Evolutionary conservation across 1,140 invertebrate species (phyloP), one percentile per base, ranked within the genome.

Genomic region (Gonatopus flavifemur): DNA sequence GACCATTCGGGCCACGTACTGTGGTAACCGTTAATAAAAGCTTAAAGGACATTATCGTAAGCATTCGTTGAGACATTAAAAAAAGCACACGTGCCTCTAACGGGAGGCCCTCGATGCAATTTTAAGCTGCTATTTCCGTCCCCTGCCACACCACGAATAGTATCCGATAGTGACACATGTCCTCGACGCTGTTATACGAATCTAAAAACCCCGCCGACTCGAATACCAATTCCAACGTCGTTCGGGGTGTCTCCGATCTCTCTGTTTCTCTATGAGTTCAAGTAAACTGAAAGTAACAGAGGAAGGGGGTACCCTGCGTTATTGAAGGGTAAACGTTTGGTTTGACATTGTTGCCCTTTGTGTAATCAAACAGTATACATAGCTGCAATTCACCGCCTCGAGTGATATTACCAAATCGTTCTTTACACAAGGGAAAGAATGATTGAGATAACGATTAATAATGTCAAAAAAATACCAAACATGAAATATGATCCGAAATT

Each of bases 31-130:
- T 76, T 72, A 69, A 77, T 78, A 75, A 77, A 78, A 77, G 63
- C 75, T 78, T 78, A 67, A 77, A 69, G 67, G 59, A 65, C 69
- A 75, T 78, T 78, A 77, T 76, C 74, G 72, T 66, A 46, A 72
- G 63, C 58, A 72, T 77, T 67, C 65, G 63, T 52, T 39, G 64
- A 54, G 55, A 77, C 74, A 75, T 77, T 77, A 76, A 76, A 77
- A 69, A 70, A 70, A 74, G 65, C 74, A 51, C 74, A 77, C 75
- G 74, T 77, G 75, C 63, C 69, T 50, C 64, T 74, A 76, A 74
- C 73, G 68, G 66, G 60, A 54, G 52, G 44, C 45, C 48, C 41
- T 53, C 67, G 62, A 78, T 78, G 74, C 70, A 78, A 77, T 76
- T 76, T 78, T 78, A 77, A 77, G 76, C 62, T 72, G 74, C 70